A percentile compares a stretch with the other conserved stretches of the same genome.
Evolutionary conservation across 2,888 invertebrate species (phyloP).

Genomic region (Yponomeuta cagnagella): DNA sequence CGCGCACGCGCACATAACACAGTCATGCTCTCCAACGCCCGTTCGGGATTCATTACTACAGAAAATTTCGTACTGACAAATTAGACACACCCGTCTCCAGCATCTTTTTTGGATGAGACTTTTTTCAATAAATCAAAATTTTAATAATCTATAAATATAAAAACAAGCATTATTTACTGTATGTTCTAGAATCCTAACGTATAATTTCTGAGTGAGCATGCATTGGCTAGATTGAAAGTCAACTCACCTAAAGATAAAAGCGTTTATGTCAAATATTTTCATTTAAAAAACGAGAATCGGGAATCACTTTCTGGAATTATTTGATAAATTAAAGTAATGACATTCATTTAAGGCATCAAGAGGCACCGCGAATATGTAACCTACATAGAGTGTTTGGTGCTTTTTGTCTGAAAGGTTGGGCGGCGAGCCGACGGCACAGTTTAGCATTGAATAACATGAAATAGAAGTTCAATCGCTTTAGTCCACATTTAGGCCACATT

Average conservation of each 20-base stretch:
- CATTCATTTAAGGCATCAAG: conserved; percentile 10
- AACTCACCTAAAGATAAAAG: too few species aligned
- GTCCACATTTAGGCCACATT: conserved; percentile 21
- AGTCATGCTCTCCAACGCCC: conserved; percentile 21
- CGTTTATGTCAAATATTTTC: too few species aligned
- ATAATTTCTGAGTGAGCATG: too few species aligned
- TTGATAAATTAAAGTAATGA: too few species aligned
- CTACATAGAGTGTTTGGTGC: conserved; percentile 26
- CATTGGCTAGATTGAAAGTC: too few species aligned
- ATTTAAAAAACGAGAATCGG: too few species aligned
- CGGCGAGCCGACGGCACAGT: conserved; percentile 65
- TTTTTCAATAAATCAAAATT: not conserved
- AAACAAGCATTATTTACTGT: not conserved
- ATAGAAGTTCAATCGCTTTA: conserved; percentile 69
- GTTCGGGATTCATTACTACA: not conserved
- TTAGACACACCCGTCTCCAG: not conserved
- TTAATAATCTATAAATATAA: not conserved
- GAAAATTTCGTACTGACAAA: not conserved
- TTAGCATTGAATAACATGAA: conserved; percentile 64
- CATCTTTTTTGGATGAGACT: not conserved
- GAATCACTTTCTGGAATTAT: too few species aligned
- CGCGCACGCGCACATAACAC: conserved; percentile 51
- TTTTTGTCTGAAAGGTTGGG: conserved; percentile 63
- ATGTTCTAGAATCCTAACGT: too few species aligned
- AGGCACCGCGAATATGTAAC: conserved; percentile 15